Evolutionary conservation across 2,113 vertebrate species (phyloP).

Genomic region (Collichthys lucidus): DNA sequence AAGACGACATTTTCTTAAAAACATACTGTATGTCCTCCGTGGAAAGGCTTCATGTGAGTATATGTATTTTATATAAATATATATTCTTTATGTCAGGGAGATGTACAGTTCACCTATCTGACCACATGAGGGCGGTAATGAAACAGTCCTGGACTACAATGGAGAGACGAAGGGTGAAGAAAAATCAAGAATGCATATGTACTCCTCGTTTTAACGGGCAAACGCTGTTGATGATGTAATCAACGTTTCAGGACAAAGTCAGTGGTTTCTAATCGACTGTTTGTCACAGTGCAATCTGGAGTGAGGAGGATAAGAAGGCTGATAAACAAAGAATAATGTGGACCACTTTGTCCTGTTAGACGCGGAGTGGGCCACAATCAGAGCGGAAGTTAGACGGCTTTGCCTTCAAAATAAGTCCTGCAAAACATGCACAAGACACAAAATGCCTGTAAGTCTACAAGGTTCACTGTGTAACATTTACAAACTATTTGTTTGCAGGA

Average conservation of each 20-base stretch:
- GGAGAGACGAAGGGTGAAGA: not conserved
- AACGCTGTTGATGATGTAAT: rapidly evolving
- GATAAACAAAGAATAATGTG: conserved; percentile 11
- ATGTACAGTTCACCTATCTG: not conserved
- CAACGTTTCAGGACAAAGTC: not conserved
- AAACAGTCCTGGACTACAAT: not conserved
- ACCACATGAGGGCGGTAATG: conserved; percentile 33
- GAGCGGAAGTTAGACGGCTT: conserved; percentile 9
- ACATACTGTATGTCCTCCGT: rapidly evolving
- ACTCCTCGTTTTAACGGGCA: not conserved
- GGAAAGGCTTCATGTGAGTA: not conserved
- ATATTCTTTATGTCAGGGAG: no score
- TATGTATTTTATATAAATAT: no score
- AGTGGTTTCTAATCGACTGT: not conserved
- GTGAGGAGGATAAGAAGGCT: not conserved
- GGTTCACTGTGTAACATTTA: no score
- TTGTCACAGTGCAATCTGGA: not conserved
- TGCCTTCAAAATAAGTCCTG: conserved; percentile 50
- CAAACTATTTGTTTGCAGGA: no score
- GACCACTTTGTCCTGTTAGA: conserved; percentile 19
- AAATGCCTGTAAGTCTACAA: no score
- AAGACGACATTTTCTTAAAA: rapidly evolving
- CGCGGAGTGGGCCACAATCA: not conserved
- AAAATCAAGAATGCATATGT: not conserved
- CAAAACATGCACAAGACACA: not conserved